Percentiles rank a stretch among this genome's conserved stretches.
Conservation (phyloP, 2,797 vertebrate species). For the Sebastes vulpes region DNA sequence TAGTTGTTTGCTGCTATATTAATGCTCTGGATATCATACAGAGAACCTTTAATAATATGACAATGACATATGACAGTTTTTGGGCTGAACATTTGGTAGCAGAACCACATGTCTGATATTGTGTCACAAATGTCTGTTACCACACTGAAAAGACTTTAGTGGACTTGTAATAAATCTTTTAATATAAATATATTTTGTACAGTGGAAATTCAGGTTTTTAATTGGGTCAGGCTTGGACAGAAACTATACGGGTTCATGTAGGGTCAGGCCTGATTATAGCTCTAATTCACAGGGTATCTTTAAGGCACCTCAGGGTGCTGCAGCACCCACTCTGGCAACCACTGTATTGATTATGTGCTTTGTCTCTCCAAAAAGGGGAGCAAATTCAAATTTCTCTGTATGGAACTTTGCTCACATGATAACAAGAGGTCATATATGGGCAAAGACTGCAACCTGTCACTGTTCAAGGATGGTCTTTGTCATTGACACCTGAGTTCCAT, state of each 20-base stretch:
- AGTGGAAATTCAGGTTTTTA: too few species aligned
- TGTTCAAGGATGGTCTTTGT: not conserved
- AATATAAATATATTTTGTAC: too few species aligned
- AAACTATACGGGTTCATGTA: too few species aligned
- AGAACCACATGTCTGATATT: too few species aligned
- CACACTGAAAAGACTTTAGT: too few species aligned
- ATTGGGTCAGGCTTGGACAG: too few species aligned
- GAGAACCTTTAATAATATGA: not conserved
- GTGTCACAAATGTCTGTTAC: too few species aligned
- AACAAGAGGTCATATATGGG: not conserved
- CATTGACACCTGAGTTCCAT: not conserved
- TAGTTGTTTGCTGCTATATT: not conserved
- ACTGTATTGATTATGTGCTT: not conserved
- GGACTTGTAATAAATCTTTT: too few species aligned
- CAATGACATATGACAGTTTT: too few species aligned
- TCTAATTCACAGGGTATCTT: not conserved
- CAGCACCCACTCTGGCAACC: not conserved
- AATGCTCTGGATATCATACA: not conserved
- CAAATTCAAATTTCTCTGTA: not conserved
- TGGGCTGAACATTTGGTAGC: too few species aligned
- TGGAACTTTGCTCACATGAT: not conserved
- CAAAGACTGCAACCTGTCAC: not conserved
- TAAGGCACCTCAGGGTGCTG: not conserved
- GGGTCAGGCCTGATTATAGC: too few species aligned
- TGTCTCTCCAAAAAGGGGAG: not conserved